Evolutionary conservation across 2,797 vertebrate genomes (phyloP), one percentile per base, ranked within the genome.

Genomic region (Falco berigora): DNA sequence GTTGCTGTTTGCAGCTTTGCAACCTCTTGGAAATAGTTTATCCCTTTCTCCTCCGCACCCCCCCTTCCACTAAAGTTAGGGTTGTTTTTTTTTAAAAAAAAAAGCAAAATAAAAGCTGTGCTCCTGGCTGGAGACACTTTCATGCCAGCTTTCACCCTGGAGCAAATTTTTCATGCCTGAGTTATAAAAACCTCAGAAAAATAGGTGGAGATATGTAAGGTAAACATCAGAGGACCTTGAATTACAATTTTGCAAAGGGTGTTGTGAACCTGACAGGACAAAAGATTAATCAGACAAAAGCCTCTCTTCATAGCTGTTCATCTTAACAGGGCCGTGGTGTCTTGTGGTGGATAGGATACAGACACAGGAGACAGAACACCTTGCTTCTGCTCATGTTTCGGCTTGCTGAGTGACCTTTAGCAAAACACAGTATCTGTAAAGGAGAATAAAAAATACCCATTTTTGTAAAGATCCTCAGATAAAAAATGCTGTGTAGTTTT

Each of bases 141-240:
- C 86, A 78, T 95, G 87, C 87, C 91, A 94, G 21, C 89, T 96
- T 95, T 96, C 67, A 91, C 89, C 96, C 96, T 83, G 77, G 64
- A 94, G 96, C 96, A 96, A 94, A 96, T 96, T 95, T 97, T 97
- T 97, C 90, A 91, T 96, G 94, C 89, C 85, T 96, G 94, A 97
- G 80, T 96, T 96, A 94, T 86, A 96, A 96, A 97, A 96, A 96
- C 74, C 86, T 93, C 92, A 94, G 86, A 95, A 94, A 96, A 92
- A 95, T 84, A 96, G 77, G 83, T 91, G 93, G 46, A 92, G 90
- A 96, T 95, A 84, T 63, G 50, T 87, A 92, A 96, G 81, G 92
- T 96, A 96, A 93, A 97, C 95, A 96, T 92, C 44, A 83, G 91
- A 94, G 72, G 94, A 96, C 95, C 93, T 97, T 96, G 94, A 96